Conservation (phyloP, 2,113 vertebrate genomes). For the Oceanodroma tethys region DNA sequence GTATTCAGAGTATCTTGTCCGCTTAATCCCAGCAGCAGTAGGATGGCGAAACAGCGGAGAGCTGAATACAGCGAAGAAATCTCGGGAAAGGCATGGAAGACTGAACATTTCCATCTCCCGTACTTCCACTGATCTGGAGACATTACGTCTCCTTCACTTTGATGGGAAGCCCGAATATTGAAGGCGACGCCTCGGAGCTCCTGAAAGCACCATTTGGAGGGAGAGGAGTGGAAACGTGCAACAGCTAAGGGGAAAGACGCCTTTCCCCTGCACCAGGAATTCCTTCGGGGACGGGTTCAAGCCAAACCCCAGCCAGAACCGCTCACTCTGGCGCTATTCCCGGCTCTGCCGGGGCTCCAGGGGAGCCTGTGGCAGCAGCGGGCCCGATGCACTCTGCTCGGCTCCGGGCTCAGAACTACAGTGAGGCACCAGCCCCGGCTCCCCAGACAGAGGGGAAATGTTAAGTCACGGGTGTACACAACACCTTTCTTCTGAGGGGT, state of each 20-base stretch:
- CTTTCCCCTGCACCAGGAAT: background rate
- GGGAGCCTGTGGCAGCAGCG: background rate
- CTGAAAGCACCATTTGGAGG: background rate
- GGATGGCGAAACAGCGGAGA: background rate
- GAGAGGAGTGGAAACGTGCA: accelerated
- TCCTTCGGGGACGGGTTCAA: background rate
- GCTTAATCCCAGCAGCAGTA: background rate
- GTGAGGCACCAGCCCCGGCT: background rate
- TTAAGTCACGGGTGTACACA: background rate
- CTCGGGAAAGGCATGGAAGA: background rate
- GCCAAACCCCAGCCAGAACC: background rate
- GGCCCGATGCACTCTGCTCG: background rate
- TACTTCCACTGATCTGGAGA: background rate
- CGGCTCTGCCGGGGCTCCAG: accelerated
- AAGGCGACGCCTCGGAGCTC: accelerated
- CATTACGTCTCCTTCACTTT: accelerated
- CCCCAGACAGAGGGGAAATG: accelerated
- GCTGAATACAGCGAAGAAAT: background rate
- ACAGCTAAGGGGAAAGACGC: background rate
- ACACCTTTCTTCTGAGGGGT: background rate
- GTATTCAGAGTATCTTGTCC: background rate
- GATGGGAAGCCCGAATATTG: background rate
- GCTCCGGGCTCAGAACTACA: background rate
- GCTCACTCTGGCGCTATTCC: accelerated
- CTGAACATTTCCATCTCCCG: background rate